phyloP scores from a whole-genome alignment of 2,888 invertebrate genomes.

The Dexiosoma caninum region DNA sequence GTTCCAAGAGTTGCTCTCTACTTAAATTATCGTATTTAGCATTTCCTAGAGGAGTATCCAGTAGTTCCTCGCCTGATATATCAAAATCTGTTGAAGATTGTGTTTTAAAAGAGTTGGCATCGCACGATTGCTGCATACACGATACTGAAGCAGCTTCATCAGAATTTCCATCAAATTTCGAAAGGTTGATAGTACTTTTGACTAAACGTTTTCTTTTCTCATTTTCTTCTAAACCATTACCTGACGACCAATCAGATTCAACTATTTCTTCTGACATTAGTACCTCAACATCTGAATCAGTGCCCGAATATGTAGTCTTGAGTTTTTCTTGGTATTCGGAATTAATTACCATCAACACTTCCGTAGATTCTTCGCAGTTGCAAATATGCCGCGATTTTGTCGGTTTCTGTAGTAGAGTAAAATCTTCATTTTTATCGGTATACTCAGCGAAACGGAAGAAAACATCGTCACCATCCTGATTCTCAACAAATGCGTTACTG shows the following conservation, averaged over 20 bases:
- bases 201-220: not conserved
- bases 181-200: not conserved
- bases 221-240: constrained; percentile 45
- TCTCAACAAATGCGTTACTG: constrained; percentile 40
- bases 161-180: not conserved
- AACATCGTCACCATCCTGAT: constrained; percentile 37
- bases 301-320: constrained; percentile 58
- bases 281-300: constrained; percentile 68
- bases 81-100: constrained; percentile 61
- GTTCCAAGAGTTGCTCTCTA: constrained; percentile 59
- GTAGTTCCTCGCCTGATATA: constrained; percentile 52
- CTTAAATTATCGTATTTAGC: constrained; percentile 57
- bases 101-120: constrained; percentile 21
- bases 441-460: constrained; percentile 57
- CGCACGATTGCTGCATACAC: constrained; percentile 11
- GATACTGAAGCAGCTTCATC: constrained; percentile 1
- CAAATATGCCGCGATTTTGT: constrained; percentile 36
- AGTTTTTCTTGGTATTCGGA: constrained; percentile 58
- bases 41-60: not conserved
- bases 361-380: constrained; percentile 63
- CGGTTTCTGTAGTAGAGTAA: constrained; percentile 62
- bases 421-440: constrained; percentile 54
- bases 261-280: constrained; percentile 66
- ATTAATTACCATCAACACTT: constrained; percentile 59
- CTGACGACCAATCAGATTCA: constrained; percentile 66